These are phyloP conservation scores for Tribolium freemani DNA, from an alignment of 2,888 invertebrate genomes.

Conservation along the genomic window DNA sequence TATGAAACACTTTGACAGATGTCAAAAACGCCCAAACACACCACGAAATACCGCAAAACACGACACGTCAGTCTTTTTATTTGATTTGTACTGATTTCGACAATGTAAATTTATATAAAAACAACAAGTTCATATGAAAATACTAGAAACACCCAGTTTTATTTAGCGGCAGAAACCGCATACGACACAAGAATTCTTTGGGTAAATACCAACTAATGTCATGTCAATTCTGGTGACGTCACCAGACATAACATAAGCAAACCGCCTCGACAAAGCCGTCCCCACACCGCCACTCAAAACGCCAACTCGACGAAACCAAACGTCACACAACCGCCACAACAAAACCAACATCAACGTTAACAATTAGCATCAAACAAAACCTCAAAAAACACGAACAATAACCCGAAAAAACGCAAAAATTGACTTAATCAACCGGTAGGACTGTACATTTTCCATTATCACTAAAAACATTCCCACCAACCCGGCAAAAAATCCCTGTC, in stretches of 20 bases:
- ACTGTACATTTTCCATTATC: neutral
- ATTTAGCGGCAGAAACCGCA: slow-evolving; percentile 53
- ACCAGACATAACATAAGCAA: slow-evolving; percentile 53
- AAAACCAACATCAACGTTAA: neutral
- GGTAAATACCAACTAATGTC: slow-evolving; percentile 51
- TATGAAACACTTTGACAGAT: slow-evolving; percentile 61
- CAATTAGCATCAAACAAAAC: neutral
- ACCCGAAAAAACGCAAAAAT: neutral
- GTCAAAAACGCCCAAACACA: slow-evolving; percentile 62
- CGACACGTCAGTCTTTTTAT: slow-evolving; percentile 57
- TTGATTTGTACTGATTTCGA: slow-evolving; percentile 59
- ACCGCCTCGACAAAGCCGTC: slow-evolving; percentile 44
- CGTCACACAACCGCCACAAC: neutral
- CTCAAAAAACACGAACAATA: neutral
- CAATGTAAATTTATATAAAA: slow-evolving; percentile 60
- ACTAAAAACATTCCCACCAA: neutral
- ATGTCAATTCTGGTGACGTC: slow-evolving; percentile 59
- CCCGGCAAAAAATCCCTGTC: neutral
- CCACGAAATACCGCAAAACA: slow-evolving; percentile 49
- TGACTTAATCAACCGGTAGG: neutral
- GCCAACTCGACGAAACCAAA: neutral
- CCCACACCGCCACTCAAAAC: neutral
- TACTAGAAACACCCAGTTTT: slow-evolving; percentile 51
- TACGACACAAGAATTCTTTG: slow-evolving; percentile 51
- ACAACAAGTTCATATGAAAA: slow-evolving; percentile 54